Base-by-base conservation (phyloP, 1,140 invertebrate genomes). In the Bombyx mandarina region DNA sequence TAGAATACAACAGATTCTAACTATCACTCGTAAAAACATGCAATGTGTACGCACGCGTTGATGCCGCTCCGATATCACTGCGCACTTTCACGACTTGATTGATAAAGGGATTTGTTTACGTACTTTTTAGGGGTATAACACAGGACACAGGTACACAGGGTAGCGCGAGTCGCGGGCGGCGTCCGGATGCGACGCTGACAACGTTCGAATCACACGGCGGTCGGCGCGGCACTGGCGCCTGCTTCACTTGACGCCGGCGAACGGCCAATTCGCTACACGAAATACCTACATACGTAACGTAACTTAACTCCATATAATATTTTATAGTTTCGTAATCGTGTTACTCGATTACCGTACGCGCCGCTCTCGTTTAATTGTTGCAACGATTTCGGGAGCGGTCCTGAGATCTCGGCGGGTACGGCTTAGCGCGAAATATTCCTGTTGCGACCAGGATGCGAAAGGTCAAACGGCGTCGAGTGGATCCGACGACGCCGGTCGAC, bases 251-350 rank as follows among this genome's bases (percentile, higher is more conserved):
- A 45, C 43, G 56, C 52, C 65, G 59, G 52, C 59, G 60, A 54
- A 71, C 75, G 67, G 69, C 76, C 77, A 78, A 77, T 82, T 79
- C 77, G 73, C 78, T 74, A 80, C 72, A 77, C 71, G 65, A 67
- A 61, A 73, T 73, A 75, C 66, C 66, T 70, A 71, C 70, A 50
- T 22, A 50, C n/a, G 62, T 76, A 78, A 77, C 74, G 78, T 80
- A 83, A 85, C 77, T 82, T 79, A 80, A 81, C 76, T 77, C 77
- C 71, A 76, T 78, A 80, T 78, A 80, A 84, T 84, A 80, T 81
- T 80, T 82, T 80, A 81, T 81, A 80, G 74, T 86, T 83, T 81
- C 79, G 82, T 82, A 83, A 86, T 70, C 71, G 70, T 78, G 70
- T 78, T 78, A 77, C 71, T 79, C 69, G 79, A 83, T 85, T 82